Conservation (phyloP, 23 tunicate species). For the Styela clava region DNA sequence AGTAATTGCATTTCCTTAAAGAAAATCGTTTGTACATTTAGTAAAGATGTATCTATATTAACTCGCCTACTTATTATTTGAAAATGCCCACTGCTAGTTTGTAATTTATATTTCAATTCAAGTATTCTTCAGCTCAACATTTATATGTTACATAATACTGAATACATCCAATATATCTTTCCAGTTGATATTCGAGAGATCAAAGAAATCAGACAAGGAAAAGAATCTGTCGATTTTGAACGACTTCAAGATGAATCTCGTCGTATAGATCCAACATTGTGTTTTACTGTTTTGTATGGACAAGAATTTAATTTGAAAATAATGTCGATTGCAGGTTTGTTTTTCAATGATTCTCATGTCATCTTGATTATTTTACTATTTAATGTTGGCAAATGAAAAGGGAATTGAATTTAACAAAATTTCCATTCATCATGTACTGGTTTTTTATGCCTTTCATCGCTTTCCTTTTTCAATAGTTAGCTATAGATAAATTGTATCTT, state of each 20-base stretch:
- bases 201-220: slow-evolving; percentile 86
- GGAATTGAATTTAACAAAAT: too few species aligned
- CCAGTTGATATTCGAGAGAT: slow-evolving; percentile 83
- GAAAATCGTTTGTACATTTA: neutral
- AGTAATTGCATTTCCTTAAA: too few species aligned
- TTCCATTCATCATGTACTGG: too few species aligned
- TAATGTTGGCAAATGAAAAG: too few species aligned
- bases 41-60: too few species aligned
- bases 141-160: neutral
- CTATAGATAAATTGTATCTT: too few species aligned
- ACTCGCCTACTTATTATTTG: too few species aligned
- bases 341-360: neutral
- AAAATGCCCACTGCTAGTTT: neutral
- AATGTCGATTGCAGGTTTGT: slow-evolving; percentile 73
- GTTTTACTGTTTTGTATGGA: slow-evolving; percentile 89
- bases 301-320: slow-evolving; percentile 76
- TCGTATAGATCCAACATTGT: slow-evolving; percentile 60
- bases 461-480: too few species aligned
- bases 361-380: neutral
- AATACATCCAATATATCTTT: neutral
- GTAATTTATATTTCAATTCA: neutral
- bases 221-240: slow-evolving; percentile 74
- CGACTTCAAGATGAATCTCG: slow-evolving; percentile 72
- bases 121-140: neutral
- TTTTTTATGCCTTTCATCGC: too few species aligned